Base-by-base conservation (phyloP, 2,888 invertebrate genomes). In the Gisinianus flammeolus region DNA sequence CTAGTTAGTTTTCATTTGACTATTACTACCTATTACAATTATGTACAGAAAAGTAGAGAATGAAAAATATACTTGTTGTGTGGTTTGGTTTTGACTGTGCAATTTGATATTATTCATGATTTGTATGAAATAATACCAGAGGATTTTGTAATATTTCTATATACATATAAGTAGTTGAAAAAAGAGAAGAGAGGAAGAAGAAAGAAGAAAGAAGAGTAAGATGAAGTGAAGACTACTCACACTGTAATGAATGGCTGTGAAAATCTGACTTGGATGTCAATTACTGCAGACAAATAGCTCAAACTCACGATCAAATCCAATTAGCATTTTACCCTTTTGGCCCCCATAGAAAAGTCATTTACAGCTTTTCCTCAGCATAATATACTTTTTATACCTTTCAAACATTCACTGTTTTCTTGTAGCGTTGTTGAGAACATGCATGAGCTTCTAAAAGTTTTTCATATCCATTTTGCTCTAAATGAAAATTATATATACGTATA, bases 291-390 rank as follows among this genome's bases (percentile, higher is more conserved):
- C 81, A 83, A 83, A 83, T 83, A 79, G 82, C 77, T 76, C 80
- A 81, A 81, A 81, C 81, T 82, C 83, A 83, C 83, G 83, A 83
- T 80, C 79, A 81, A 80, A 82, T 80, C 80, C 80, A 83, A 82
- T 83, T 83, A 83, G 77, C 74, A 74, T 44, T 66, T 74, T 54
- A 74, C 66, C 74, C 74, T 74, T 74, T 74, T 66, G 35, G 74
- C 66, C 74, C 66, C 66, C 28, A 44, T 74, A 30, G 33, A 66
- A 73, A 74, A 74, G 67, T 66, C 74, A 66, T 74, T 74, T 74
- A 74, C 74, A 74, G 67, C 52, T 74, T 74, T 44, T 6, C 44
- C 44, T 12, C 19, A 44, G 44, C 12, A 44, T 44, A 44, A 44
- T 16, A 44, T 44, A 19, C 3, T 44, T 19, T 44, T 16, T 6